Evolutionary conservation across 2,113 vertebrate genomes (phyloP).

Genomic region (Bagarius yarrelli): DNA sequence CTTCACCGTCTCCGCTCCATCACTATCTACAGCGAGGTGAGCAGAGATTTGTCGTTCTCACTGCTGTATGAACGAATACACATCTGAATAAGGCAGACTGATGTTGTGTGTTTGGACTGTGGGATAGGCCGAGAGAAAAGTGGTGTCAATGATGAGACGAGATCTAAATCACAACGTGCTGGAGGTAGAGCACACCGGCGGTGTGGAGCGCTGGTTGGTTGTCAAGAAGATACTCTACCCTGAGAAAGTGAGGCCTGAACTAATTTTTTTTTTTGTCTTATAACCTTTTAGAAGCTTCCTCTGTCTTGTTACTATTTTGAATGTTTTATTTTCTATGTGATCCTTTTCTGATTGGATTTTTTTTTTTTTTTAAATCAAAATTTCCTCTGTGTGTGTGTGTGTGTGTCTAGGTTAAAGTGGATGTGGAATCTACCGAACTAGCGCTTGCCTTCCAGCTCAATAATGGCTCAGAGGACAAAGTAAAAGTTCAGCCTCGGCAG

Average conservation of each 20-base stretch:
- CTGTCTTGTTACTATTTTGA: slow-evolving; percentile 15
- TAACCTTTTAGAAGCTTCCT: not conserved
- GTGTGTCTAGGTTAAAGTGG: slow-evolving; percentile 68
- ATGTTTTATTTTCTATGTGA: slow-evolving; percentile 22
- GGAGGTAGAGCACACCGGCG: slow-evolving; percentile 71
- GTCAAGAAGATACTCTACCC: slow-evolving; percentile 69
- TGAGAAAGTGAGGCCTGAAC: slow-evolving; percentile 58
- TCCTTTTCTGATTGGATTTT: slow-evolving; percentile 16
- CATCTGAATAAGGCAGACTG: not conserved
- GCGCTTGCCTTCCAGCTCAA: slow-evolving; percentile 74
- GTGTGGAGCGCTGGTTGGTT: slow-evolving; percentile 73
- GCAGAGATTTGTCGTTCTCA: not conserved
- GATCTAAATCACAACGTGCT: slow-evolving; percentile 70
- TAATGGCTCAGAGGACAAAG: slow-evolving; percentile 19
- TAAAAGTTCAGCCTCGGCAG: slow-evolving; percentile 63
- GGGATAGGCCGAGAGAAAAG: slow-evolving; percentile 63
- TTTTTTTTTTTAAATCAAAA: too few relatives aligned
- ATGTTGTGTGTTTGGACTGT: not conserved
- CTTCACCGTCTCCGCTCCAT: slow-evolving; percentile 76
- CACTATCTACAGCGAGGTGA: slow-evolving; percentile 72
- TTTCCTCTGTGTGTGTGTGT: not conserved
- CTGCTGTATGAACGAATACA: not conserved
- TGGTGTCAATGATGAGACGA: slow-evolving; percentile 69
- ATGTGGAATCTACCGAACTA: slow-evolving; percentile 72
- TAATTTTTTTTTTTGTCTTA: too few relatives aligned